These are phyloP conservation scores for Trissonchulus latispiculum DNA, from an alignment of 2,888 invertebrate species.

Conservation along the genomic window DNA sequence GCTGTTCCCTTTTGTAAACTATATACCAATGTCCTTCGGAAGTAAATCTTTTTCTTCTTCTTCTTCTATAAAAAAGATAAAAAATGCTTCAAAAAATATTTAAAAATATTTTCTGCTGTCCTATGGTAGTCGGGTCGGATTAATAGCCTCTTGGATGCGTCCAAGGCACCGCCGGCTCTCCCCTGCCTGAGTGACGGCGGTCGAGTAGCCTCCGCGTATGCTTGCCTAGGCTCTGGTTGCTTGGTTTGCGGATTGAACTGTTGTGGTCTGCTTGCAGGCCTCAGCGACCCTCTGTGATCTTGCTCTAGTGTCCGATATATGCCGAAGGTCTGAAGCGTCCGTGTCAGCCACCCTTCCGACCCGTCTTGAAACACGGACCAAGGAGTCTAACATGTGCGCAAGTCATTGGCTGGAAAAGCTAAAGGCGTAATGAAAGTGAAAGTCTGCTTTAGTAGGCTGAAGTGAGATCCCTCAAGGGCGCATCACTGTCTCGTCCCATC, in stretches of 20 bases:
- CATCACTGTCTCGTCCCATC: slow-evolving; percentile 54
- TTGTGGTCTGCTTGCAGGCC: not conserved
- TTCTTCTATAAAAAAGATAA: no score
- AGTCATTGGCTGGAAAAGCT: slow-evolving; percentile 58
- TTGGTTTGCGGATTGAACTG: not conserved
- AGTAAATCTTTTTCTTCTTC: no score
- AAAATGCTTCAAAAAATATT: no score
- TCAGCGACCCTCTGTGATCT: not conserved
- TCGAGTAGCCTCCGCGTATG: not conserved
- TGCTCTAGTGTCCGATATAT: not conserved
- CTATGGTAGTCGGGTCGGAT: no score
- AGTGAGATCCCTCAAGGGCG: slow-evolving; percentile 39
- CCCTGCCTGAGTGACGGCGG: not conserved
- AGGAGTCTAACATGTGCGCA: slow-evolving; percentile 62
- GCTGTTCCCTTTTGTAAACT: no score
- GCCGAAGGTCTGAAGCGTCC: slow-evolving; percentile 25
- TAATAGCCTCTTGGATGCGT: not conserved
- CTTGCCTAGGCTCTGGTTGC: slow-evolving; percentile 9
- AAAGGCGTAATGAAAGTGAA: slow-evolving; percentile 60
- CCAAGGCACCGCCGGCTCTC: not conserved
- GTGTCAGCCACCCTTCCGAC: slow-evolving; percentile 51
- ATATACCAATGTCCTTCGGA: no score
- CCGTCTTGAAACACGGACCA: slow-evolving; percentile 69
- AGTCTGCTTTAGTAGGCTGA: slow-evolving; percentile 36
- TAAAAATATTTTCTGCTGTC: no score